These are phyloP conservation scores for Spodoptera frugiperda DNA, from an alignment of 1,140 invertebrate genomes.

Conservation along the genomic window DNA sequence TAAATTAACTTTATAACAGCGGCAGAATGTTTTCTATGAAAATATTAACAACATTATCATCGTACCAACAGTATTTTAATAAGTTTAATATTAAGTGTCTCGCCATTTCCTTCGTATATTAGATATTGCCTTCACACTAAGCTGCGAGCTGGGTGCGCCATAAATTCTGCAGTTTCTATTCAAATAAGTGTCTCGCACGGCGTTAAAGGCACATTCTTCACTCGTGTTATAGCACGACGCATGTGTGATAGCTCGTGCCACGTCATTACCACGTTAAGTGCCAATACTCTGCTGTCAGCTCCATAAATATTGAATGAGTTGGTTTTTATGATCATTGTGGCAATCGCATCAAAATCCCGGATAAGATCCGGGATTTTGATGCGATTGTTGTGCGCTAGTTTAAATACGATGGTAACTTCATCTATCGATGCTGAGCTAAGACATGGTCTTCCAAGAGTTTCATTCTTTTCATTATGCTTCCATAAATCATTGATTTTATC, in stretches of 20 bases:
- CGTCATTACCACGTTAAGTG: not conserved
- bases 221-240: not conserved
- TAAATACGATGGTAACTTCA: not conserved
- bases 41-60: too few relatives aligned
- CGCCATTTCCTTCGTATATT: too few relatives aligned
- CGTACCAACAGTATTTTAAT: too few relatives aligned
- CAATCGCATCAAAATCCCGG: not conserved
- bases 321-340: conserved; percentile 4
- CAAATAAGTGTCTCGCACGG: not conserved
- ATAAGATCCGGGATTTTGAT: too few relatives aligned
- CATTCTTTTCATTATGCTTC: too few relatives aligned
- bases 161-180: conserved; percentile 19
- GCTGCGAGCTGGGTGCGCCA: not conserved
- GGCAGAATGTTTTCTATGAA: too few relatives aligned
- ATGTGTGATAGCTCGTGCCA: not conserved
- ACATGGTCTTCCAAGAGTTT: too few relatives aligned
- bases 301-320: not conserved
- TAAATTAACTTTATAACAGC: too few relatives aligned
- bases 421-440: too few relatives aligned
- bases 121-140: not conserved
- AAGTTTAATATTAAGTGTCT: not conserved
- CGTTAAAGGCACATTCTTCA: not conserved
- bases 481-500: too few relatives aligned
- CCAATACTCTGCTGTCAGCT: not conserved
- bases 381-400: too few relatives aligned